Conservation (phyloP, 2,797 vertebrate genomes). For the Typhlichthys subterraneus region DNA sequence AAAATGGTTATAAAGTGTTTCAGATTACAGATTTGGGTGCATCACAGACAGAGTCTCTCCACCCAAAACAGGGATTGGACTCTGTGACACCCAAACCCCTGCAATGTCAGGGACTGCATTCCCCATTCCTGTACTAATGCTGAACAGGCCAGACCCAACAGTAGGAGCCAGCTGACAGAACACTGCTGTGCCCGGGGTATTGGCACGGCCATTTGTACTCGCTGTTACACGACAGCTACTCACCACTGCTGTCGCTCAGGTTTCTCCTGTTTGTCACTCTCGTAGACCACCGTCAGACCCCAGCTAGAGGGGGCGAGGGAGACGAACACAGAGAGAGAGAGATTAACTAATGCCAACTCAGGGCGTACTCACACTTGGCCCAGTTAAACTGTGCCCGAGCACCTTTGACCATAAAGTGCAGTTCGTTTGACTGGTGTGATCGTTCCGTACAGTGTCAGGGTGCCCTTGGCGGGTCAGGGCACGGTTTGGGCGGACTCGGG, state of each 20-base stretch:
- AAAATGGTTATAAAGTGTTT: too few species aligned
- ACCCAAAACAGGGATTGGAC: too few species aligned
- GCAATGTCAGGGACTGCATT: too few species aligned
- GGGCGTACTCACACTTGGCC: background rate
- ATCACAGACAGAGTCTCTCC: too few species aligned
- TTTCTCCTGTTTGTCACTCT: constrained; percentile 89
- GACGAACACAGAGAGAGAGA: constrained; percentile 20
- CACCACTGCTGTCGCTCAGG: constrained; percentile 92
- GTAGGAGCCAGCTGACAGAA: background rate
- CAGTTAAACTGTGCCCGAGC: background rate
- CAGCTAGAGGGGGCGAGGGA: constrained; percentile 75
- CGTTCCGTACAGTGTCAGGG: too few species aligned
- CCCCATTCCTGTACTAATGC: too few species aligned
- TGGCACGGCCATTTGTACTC: background rate
- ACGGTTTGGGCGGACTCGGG: too few species aligned
- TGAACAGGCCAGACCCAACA: background rate
- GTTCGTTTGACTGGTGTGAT: background rate
- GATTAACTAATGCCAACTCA: background rate
- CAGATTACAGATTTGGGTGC: too few species aligned
- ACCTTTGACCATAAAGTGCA: background rate
- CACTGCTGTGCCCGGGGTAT: background rate
- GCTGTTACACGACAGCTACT: constrained; percentile 55
- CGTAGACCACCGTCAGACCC: constrained; percentile 88
- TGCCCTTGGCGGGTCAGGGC: too few species aligned
- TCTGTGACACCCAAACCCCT: background rate